Base-by-base conservation (phyloP, 2,113 vertebrate species). In the Leiothrix lutea region DNA sequence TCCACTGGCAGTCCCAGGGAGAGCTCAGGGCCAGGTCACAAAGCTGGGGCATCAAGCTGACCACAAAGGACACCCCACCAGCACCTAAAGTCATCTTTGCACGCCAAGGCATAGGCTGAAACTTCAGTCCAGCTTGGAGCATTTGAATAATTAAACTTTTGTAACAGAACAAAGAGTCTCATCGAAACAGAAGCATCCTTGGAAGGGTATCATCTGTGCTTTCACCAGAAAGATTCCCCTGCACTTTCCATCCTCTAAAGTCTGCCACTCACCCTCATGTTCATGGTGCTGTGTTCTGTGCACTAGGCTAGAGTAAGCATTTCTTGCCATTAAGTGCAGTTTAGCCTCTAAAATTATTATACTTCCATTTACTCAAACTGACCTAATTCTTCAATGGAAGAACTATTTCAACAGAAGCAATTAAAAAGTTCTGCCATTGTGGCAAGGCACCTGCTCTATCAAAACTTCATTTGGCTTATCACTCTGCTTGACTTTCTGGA, bases 341-440 rank as follows among this genome's bases (percentile, higher is more conserved):
- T 90, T 51, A 65, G 33, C 19, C 35, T 73, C 47, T 64, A 53
- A 88, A 94, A 84, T 67, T 62, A 56, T 25, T 64, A 23, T 53
- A 51, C 18, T 88, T 93, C 15, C 61, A 33, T 54, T 61, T 61
- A 57, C 38, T 93, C 83, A 77, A 86, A 66, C 17, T 80, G 45
- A 70, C 10, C 44, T 86, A 80, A 51, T 86, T 64, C 31, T 84
- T 88, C 65, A 80, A 40, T 10, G 78, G 60, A 94, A 83, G 44
- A 74, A 51, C 51, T 90, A 5, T 78, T 93, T 86, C 67, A 86
- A 71, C 48, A 86, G 51, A 80, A 78, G 29, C 21, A 74, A 91
- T 86, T 92, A 71, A 78, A 86, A 67, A 82, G 38, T 62, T 73
- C 56, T 78, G 25, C 38, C 20, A 50, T 25, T 80, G 50, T 70